Evolutionary conservation across 2,888 invertebrate genomes (phyloP).

Genomic region (Saturnia japonica): DNA sequence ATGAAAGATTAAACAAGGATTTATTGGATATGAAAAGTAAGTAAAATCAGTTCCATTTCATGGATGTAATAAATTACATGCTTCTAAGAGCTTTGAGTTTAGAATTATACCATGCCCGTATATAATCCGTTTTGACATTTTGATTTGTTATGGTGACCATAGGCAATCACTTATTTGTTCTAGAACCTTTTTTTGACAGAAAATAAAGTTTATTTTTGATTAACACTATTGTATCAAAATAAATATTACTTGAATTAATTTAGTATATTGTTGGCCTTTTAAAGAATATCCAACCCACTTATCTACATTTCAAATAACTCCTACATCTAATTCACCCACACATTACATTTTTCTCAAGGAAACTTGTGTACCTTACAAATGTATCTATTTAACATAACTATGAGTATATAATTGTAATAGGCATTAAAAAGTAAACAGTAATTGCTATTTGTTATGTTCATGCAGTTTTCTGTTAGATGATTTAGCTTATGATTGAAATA

Average conservation of each 20-base stretch:
- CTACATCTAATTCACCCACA: constrained; percentile 42
- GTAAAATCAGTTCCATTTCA: constrained; percentile 29
- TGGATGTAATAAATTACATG: constrained; percentile 21
- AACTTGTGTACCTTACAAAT: constrained; percentile 11
- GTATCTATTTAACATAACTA: not conserved
- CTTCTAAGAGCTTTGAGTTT: constrained; percentile 10
- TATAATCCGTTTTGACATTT: constrained; percentile 16
- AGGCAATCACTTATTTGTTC: not conserved
- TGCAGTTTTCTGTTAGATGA: not conserved
- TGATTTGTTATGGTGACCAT: constrained; percentile 16
- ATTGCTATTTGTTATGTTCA: not conserved
- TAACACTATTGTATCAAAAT: constrained; percentile 1
- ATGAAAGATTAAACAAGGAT: constrained; percentile 88
- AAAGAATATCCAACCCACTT: constrained; percentile 17
- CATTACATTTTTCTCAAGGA: constrained; percentile 38
- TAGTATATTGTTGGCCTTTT: constrained; percentile 15
- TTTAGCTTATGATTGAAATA: not conserved
- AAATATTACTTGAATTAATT: constrained; percentile 18
- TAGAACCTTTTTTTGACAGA: not conserved
- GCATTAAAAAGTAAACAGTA: not conserved
- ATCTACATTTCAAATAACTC: constrained; percentile 35
- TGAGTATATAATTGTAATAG: not conserved
- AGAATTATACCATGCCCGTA: constrained; percentile 13
- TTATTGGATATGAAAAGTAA: constrained; percentile 87
- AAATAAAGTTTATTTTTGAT: constrained; percentile 1